Evolutionary conservation across 2,888 invertebrate genomes (phyloP).

Genomic region (Heliconius ismenius): DNA sequence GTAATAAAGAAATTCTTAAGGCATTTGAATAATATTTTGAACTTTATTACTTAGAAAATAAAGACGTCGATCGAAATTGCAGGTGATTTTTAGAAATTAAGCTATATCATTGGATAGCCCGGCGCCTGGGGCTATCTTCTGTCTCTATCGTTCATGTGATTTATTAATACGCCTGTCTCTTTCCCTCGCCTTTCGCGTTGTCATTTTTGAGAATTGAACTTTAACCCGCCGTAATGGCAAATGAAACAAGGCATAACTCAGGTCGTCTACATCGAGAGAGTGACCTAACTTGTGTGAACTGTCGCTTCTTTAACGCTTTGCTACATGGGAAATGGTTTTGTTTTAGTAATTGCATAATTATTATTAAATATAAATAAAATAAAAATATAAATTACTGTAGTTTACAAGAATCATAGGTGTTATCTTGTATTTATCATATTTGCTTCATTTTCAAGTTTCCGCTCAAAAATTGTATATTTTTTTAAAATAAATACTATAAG

Average conservation of each 20-base stretch:
- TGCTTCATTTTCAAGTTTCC: too few species aligned
- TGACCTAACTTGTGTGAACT: slow-evolving; percentile 23
- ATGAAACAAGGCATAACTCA: slow-evolving; percentile 60
- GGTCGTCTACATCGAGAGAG: slow-evolving; percentile 53
- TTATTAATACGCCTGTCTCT: slow-evolving; percentile 45
- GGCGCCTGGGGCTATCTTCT: slow-evolving; percentile 60
- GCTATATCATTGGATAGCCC: slow-evolving; percentile 62
- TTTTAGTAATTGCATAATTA: not conserved
- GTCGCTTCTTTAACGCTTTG: slow-evolving; percentile 17
- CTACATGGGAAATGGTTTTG: not conserved
- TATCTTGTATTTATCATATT: not conserved
- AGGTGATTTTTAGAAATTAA: slow-evolving; percentile 52
- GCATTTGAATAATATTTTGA: slow-evolving; percentile 32
- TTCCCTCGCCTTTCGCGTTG: slow-evolving; percentile 60
- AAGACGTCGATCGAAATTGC: slow-evolving; percentile 46
- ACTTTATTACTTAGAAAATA: slow-evolving; percentile 52
- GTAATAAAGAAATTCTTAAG: slow-evolving; percentile 67
- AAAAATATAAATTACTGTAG: not conserved
- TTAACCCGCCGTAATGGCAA: slow-evolving; percentile 66
- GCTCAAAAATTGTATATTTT: too few species aligned
- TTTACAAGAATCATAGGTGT: not conserved
- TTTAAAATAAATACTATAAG: too few species aligned
- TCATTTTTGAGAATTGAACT: slow-evolving; percentile 77
- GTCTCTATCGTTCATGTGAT: slow-evolving; percentile 49
- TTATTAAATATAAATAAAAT: not conserved